Conservation (phyloP, 2,888 invertebrate species). For the Pollenia amentaria region DNA sequence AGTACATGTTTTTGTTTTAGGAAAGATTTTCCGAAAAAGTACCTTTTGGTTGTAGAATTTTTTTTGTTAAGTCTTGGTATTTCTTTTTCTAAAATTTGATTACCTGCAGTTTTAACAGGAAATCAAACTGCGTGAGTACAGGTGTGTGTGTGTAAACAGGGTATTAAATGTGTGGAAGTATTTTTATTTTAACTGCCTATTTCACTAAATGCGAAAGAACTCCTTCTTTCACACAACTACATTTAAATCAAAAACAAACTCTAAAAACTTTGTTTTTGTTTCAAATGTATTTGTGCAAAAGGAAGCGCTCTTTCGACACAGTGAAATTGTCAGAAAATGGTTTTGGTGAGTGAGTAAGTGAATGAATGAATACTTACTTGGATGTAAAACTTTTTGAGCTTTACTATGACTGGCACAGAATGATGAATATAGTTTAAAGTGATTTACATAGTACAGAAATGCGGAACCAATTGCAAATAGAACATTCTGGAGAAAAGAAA, state of each 20-base stretch:
- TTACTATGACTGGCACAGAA: slow-evolving; percentile 99
- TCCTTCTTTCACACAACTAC: too few species aligned
- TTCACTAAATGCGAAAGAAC: too few species aligned
- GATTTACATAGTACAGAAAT: slow-evolving; percentile 98
- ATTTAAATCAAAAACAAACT: too few species aligned
- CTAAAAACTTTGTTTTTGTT: too few species aligned
- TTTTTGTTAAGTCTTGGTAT: slow-evolving; percentile 16
- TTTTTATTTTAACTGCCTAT: slow-evolving; percentile 9
- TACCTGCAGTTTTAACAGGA: slow-evolving; percentile 54
- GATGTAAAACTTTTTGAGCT: slow-evolving; percentile 98
- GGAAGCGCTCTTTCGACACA: too few species aligned
- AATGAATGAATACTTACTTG: slow-evolving; percentile 89
- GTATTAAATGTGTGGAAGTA: background rate
- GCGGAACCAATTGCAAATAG: slow-evolving; percentile 98
- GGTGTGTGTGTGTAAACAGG: background rate
- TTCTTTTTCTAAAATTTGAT: slow-evolving; percentile 44
- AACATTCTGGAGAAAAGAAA: slow-evolving; percentile 89
- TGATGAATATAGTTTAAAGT: slow-evolving; percentile 99
- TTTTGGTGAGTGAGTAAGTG: background rate
- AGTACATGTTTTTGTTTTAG: background rate
- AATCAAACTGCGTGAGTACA: slow-evolving; percentile 21
- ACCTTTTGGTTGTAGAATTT: slow-evolving; percentile 22
- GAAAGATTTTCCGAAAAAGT: slow-evolving; percentile 25
- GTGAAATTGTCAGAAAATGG: too few species aligned
- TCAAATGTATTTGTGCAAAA: too few species aligned